phyloP scores from a whole-genome alignment of 2,888 invertebrate genomes.

The Kuschelorhynchus macadamiae region DNA sequence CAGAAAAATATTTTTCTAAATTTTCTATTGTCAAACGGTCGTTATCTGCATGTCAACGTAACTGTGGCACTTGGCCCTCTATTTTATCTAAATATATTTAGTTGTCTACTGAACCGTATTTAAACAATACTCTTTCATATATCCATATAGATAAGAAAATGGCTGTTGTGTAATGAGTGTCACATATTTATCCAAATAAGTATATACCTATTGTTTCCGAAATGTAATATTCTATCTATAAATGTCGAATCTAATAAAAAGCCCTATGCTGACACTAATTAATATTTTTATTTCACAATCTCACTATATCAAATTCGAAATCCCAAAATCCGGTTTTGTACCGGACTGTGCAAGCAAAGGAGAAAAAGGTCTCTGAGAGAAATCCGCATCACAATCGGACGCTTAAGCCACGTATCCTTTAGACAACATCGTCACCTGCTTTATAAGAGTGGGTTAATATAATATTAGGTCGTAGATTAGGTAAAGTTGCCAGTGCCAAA shows the following conservation, averaged over 20 bases:
- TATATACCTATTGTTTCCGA: constrained; percentile 66
- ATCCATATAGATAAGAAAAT: constrained; percentile 54
- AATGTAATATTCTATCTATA: constrained; percentile 65
- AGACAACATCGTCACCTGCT: no score
- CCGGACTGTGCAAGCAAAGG: no score
- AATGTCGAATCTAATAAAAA: constrained; percentile 65
- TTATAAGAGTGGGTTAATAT: no score
- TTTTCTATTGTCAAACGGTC: constrained; percentile 67
- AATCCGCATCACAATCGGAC: no score
- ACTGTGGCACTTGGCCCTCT: constrained; percentile 62
- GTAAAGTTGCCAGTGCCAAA: no score
- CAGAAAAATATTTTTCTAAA: constrained; percentile 66
- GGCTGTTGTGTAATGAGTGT: constrained; percentile 67
- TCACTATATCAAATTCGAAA: no score
- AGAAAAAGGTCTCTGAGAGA: no score
- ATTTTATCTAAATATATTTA: constrained; percentile 60
- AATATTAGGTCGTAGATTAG: no score
- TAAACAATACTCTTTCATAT: constrained; percentile 50
- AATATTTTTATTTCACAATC: constrained; percentile 32
- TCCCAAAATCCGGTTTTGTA: no score
- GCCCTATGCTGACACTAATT: constrained; percentile 61
- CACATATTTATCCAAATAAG: constrained; percentile 63
- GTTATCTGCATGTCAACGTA: constrained; percentile 67
- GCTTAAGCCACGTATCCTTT: no score
- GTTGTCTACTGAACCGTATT: constrained; percentile 59